Conservation (phyloP, 2,113 vertebrate species). For the Platichthys stellatus region DNA sequence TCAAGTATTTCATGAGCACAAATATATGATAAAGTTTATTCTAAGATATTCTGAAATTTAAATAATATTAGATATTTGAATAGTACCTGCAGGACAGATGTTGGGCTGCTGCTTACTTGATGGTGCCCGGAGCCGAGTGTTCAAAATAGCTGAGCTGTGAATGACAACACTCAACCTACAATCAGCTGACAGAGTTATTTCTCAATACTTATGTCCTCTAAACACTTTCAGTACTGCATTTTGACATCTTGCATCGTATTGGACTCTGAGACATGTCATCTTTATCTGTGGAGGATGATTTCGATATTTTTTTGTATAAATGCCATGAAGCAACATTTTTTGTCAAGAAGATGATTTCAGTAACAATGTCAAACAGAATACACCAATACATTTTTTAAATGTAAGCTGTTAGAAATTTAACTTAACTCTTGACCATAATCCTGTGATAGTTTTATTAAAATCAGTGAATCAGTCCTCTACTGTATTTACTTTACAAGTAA, state of each 20-base stretch:
- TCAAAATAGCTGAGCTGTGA: neutral
- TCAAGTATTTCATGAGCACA: neutral
- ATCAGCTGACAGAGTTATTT: conserved; percentile 65
- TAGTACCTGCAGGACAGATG: conserved; percentile 38
- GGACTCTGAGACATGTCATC: neutral
- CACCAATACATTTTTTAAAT: too few relatives aligned
- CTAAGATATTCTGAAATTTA: neutral
- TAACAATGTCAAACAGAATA: neutral
- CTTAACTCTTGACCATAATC: neutral
- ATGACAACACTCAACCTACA: neutral
- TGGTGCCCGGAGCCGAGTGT: conserved; percentile 17
- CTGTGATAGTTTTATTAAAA: neutral
- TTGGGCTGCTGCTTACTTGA: conserved; percentile 22
- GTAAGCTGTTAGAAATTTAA: too few relatives aligned
- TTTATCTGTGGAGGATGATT: too few relatives aligned
- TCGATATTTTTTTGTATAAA: too few relatives aligned
- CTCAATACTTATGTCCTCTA: conserved; percentile 41
- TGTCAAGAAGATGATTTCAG: neutral
- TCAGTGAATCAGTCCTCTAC: neutral
- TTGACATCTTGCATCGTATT: conserved; percentile 3
- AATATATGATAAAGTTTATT: neutral
- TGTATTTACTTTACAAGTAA: neutral
- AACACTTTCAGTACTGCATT: conserved; percentile 74
- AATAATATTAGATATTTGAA: neutral
- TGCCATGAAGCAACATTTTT: too few relatives aligned